Percentiles rank a stretch among this genome's conserved stretches.
phyloP scores from a whole-genome alignment of 2,888 invertebrate genomes.

The Drosophila helvetica region DNA sequence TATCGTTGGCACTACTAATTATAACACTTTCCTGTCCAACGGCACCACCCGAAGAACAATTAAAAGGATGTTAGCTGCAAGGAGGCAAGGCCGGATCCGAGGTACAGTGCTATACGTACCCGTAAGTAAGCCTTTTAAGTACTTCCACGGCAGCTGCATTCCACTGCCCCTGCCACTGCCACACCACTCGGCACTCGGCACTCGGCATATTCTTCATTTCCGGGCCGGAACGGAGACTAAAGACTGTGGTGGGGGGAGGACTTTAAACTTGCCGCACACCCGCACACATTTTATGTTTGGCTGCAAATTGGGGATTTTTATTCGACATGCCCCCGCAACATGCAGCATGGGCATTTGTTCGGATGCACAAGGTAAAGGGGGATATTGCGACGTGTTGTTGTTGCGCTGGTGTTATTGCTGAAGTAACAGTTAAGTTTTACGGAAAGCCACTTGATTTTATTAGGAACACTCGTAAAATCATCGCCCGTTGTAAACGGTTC shows the following conservation, averaged over 20 bases:
- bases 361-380: slow-evolving; percentile 1
- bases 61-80: slow-evolving; percentile 37
- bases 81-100: not conserved
- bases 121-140: slow-evolving; percentile 19
- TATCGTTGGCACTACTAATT: slow-evolving; percentile 36
- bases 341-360: slow-evolving; percentile 53
- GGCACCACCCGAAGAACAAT: slow-evolving; percentile 23
- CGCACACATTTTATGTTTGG: slow-evolving; percentile 36
- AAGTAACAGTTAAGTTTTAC: slow-evolving; percentile 72
- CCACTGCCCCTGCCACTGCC: not conserved
- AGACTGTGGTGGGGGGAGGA: not conserved
- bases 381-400: slow-evolving; percentile 24
- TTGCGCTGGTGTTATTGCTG: slow-evolving; percentile 24
- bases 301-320: slow-evolving; percentile 47
- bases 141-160: slow-evolving; percentile 5
- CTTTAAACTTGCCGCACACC: slow-evolving; percentile 56
- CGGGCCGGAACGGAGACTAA: not conserved
- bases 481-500: slow-evolving; percentile 52
- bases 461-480: slow-evolving; percentile 68
- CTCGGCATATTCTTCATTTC: slow-evolving; percentile 2
- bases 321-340: slow-evolving; percentile 51
- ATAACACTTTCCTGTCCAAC: slow-evolving; percentile 30
- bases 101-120: not conserved
- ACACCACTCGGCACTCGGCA: not conserved
- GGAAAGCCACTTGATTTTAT: slow-evolving; percentile 76